Conservation (phyloP, 2,113 vertebrate species). For the Myodes glareolus region DNA sequence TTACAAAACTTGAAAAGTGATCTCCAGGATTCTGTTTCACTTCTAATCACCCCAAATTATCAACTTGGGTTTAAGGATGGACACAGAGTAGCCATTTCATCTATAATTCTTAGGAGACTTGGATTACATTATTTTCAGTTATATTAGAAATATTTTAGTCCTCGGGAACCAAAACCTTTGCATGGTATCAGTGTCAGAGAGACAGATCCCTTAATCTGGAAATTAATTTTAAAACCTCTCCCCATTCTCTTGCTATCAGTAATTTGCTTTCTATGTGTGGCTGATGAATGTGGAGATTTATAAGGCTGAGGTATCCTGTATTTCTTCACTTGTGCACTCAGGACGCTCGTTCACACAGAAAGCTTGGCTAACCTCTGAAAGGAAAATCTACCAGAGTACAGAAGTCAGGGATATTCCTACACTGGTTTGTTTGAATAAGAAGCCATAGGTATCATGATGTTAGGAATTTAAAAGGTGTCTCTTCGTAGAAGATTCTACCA, state of each 20-base stretch:
- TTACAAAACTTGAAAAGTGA: constrained; percentile 18
- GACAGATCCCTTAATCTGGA: neutral
- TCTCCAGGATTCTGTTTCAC: neutral
- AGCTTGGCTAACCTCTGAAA: neutral
- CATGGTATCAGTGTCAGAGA: neutral
- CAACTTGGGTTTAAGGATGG: neutral
- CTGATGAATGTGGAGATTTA: neutral
- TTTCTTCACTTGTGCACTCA: constrained; percentile 9
- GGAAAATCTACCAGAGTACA: neutral
- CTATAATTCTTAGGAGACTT: constrained; percentile 22
- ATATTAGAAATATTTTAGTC: neutral
- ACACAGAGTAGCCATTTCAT: neutral
- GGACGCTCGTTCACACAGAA: neutral
- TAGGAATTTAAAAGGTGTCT: constrained; percentile 35
- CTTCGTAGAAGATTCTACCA: constrained; percentile 30
- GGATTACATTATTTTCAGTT: neutral
- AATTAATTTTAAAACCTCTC: neutral
- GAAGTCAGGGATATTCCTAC: neutral
- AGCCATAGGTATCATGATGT: neutral
- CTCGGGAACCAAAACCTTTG: neutral
- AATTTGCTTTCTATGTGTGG: neutral
- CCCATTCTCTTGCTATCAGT: neutral
- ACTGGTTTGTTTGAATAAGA: constrained; percentile 56
- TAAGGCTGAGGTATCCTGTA: neutral
- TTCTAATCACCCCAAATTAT: neutral